Conservation (phyloP, 2,888 invertebrate species). For the Chrysolina americana region DNA sequence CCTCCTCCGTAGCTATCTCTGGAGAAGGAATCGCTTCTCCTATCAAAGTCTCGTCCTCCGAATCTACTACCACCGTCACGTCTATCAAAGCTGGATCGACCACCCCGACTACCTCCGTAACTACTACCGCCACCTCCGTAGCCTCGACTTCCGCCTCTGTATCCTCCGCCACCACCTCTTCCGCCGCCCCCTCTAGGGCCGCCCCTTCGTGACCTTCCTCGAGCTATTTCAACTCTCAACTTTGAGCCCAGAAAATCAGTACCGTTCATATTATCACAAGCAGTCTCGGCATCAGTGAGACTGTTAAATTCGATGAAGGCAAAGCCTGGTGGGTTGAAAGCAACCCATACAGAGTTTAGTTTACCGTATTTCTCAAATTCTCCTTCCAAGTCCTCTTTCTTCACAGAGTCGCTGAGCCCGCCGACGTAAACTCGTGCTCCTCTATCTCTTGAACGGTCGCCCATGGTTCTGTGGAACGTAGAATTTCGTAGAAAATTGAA, state of each 20-base stretch:
- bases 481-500: constrained; percentile 62
- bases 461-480: constrained; percentile 68
- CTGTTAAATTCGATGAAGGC: constrained; percentile 95
- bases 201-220: constrained; percentile 81
- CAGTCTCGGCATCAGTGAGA: constrained; percentile 90
- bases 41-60: constrained; percentile 56
- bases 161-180: constrained; percentile 68
- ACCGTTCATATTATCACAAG: constrained; percentile 90
- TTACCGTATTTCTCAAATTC: constrained; percentile 95
- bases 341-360: constrained; percentile 93
- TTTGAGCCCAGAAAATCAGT: constrained; percentile 90
- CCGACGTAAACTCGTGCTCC: constrained; percentile 92
- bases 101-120: constrained; percentile 59
- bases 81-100: constrained; percentile 64
- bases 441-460: constrained; percentile 60
- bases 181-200: constrained; percentile 75
- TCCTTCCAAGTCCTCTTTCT: constrained; percentile 92
- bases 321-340: constrained; percentile 94
- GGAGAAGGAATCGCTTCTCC: constrained; percentile 56
- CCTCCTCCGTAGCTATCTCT: constrained; percentile 58
- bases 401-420: constrained; percentile 89
- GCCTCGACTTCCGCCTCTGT: constrained; percentile 58
- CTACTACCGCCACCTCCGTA: constrained; percentile 53
- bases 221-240: constrained; percentile 89
- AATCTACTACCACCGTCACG: constrained; percentile 51